Conservation (phyloP, 2,888 invertebrate species). For the Scelioninae gen. 2 region DNA sequence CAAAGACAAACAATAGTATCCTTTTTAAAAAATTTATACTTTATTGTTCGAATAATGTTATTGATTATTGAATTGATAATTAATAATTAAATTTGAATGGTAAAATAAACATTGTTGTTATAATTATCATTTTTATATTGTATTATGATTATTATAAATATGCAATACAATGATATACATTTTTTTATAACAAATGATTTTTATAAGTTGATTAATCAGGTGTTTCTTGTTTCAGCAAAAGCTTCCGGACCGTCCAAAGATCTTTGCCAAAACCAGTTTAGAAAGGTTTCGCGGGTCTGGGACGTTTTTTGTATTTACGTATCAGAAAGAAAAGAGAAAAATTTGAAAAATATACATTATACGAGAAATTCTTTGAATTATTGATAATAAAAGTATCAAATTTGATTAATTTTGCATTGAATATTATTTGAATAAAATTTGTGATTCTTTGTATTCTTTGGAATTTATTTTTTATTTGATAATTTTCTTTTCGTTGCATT, state of each 20-base stretch:
- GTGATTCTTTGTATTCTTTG: slow-evolving; percentile 5
- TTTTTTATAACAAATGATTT: background rate
- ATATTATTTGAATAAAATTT: slow-evolving; percentile 9
- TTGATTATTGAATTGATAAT: too few species aligned
- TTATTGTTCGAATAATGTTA: too few species aligned
- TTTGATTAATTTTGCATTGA: background rate
- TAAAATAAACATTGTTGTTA: too few species aligned
- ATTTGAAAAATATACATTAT: too few species aligned
- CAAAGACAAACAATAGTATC: slow-evolving; percentile 94
- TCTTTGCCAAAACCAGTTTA: slow-evolving; percentile 23
- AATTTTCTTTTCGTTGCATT: background rate
- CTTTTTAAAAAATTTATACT: slow-evolving; percentile 72
- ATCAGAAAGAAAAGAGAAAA: background rate
- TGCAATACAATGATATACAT: too few species aligned
- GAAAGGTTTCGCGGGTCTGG: slow-evolving; percentile 18
- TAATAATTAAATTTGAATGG: too few species aligned
- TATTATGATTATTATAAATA: too few species aligned
- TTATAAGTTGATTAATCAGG: background rate
- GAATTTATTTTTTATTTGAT: slow-evolving; percentile 10
- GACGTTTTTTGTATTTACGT: slow-evolving; percentile 9
- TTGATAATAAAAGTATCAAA: slow-evolving; percentile 3
- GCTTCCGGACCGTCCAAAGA: slow-evolving; percentile 14
- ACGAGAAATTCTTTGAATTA: background rate
- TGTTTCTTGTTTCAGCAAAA: slow-evolving; percentile 42
- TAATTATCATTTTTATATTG: too few species aligned